Base-by-base conservation (phyloP, 35 echinoderm and acorn worm species). In the Apostichopus californicus region DNA sequence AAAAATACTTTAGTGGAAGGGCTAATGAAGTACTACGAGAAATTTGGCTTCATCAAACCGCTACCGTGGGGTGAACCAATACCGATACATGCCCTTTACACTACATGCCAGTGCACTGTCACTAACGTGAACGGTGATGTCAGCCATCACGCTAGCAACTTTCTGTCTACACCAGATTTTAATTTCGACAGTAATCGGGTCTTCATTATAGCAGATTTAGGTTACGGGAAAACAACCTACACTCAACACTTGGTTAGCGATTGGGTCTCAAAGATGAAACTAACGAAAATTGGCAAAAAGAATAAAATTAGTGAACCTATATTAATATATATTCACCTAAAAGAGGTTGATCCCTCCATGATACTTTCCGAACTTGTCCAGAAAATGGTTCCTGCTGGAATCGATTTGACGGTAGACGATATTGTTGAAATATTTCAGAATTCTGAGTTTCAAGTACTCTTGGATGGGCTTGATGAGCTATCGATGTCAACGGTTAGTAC, bases 191-290 rank as follows among this genome's bases (percentile, higher is more conserved):
- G 17, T n/a, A 85, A 23, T 18, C 81, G 81, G 21, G 81, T 58
- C 0, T 0, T 85, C 57, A 21, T 85, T 60, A 85, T 24, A 9
- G 81, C 81, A 6, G 81, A 85, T 20, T 58, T 85, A 14, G 81
- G 81, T 5, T 85, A 85, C n/a, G 81, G 81, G 81, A 85, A 85
- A 18, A 85, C 81, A 85, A 60, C 81, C 20, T 58, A 58, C 17
- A 85, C 81, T 7, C 81, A 85, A 17, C 54, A 85, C 5, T 20
- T 85, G 55, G 81, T 85, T 59, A 9, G 14, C 9, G 17, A 56
- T 4, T 85, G 81, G 81, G n/a, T 60, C 63, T n/a, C 17, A 57
- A 56, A 5, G 8, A 22, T 18, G 22, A 73, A 73, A 17, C 15
- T 1, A 5, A 0, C 6, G 17, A 73, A 73, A 73, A 73, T 0